Conservation (phyloP, 2,888 invertebrate species). For the Orchestes rusci region DNA sequence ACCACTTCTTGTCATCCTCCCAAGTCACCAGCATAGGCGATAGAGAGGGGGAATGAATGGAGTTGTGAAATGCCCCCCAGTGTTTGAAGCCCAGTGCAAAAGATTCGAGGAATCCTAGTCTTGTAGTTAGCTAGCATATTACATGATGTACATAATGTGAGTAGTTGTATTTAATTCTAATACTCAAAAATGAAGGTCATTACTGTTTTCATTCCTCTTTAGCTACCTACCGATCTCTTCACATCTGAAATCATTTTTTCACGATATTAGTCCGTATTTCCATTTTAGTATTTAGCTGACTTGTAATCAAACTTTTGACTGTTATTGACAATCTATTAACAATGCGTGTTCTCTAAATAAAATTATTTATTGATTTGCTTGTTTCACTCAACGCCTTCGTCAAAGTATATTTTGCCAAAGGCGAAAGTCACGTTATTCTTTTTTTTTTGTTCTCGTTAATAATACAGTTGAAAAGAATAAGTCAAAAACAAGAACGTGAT, state of each 20-base stretch:
- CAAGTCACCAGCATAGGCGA: too few species aligned
- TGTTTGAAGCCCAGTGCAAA: conserved; percentile 9
- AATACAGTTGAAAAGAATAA: too few species aligned
- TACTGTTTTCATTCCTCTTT: conserved; percentile 2
- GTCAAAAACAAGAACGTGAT: too few species aligned
- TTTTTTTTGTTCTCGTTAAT: too few species aligned
- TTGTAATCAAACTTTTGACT: too few species aligned
- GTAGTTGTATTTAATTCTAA: conserved; percentile 12
- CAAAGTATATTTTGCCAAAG: too few species aligned
- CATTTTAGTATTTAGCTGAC: too few species aligned
- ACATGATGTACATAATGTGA: conserved; percentile 34
- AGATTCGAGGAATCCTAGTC: conserved; percentile 37
- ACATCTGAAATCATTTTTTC: conserved; percentile 7
- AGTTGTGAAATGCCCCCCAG: conserved; percentile 5
- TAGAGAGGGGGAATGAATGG: too few species aligned
- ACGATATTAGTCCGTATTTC: too few species aligned
- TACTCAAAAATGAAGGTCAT: conserved; percentile 14
- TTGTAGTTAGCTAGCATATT: conserved; percentile 38
- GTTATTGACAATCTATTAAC: conserved; percentile 10
- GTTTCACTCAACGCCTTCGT: too few species aligned
- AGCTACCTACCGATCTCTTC: conserved; percentile 20
- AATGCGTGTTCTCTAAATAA: conserved; percentile 20
- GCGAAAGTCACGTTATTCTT: too few species aligned
- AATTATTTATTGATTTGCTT: conserved; percentile 16
- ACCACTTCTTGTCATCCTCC: too few species aligned